phyloP scores from a whole-genome alignment of 2,888 invertebrate genomes.

The Dendrolimus pini region DNA sequence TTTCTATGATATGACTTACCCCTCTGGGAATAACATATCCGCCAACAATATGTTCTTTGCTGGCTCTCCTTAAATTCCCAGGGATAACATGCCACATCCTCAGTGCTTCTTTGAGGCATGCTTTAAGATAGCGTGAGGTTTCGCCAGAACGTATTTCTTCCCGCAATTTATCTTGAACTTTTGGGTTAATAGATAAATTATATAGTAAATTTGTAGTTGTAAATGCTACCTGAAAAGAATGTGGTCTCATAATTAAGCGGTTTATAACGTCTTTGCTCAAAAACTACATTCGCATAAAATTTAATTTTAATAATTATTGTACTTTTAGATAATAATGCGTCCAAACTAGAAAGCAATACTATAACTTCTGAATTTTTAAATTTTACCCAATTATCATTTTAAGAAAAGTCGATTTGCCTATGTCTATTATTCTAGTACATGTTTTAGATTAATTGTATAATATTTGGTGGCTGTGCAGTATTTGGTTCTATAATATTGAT shows the following conservation, averaged over 20 bases:
- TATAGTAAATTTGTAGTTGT: conserved; percentile 61
- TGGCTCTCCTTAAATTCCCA: conserved; percentile 49
- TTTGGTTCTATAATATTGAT: too few relatives aligned
- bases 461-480: too few relatives aligned
- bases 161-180: conserved; percentile 68
- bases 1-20: conserved; percentile 28
- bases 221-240: conserved; percentile 50
- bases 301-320: too few relatives aligned
- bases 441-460: too few relatives aligned
- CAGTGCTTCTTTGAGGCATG: conserved; percentile 79
- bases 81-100: conserved; percentile 58
- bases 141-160: conserved; percentile 41
- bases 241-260: not conserved
- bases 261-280: too few relatives aligned
- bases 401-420: too few relatives aligned
- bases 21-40: conserved; percentile 62
- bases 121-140: conserved; percentile 69
- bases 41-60: conserved; percentile 52
- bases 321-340: too few relatives aligned
- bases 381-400: too few relatives aligned
- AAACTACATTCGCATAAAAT: too few relatives aligned
- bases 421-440: too few relatives aligned
- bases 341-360: too few relatives aligned
- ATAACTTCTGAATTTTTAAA: too few relatives aligned
- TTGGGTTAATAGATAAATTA: conserved; percentile 69